Base-by-base conservation (phyloP, 2,888 invertebrate genomes). In the Agonopterix arenella region DNA sequence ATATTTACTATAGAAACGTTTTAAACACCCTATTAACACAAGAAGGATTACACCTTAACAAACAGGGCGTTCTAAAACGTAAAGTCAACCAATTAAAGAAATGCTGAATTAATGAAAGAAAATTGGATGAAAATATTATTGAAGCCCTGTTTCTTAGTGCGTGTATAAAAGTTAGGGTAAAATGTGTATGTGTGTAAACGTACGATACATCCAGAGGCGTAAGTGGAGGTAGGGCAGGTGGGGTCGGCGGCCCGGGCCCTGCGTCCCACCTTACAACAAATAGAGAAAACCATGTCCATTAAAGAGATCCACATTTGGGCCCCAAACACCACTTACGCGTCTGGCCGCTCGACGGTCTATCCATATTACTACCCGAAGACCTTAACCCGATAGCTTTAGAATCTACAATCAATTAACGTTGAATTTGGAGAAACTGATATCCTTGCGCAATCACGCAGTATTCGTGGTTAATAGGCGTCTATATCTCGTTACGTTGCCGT, bases 151-250 rank as follows among this genome's bases (percentile, higher is more conserved):
- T 74, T 72, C 70, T 75, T 72, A 77, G 72, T 75, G 59, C 28
- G 28, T 28, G 28, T 28, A 28, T 28, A 28, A 28, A 28, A 28
- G 28, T 5, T 50, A 53, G 58, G 57, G 57, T 60, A 40, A n/a
- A 11, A 59, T 62, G 57, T 59, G 68, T 66, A 62, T 67, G 66
- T 68, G 59, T 60, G 58, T 72, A 28, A 68, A 89, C 89, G 81
- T 90, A 90, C 90, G 90, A 88, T 90, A 89, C 89, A 90, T 89
- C 90, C 90, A 90, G 84, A 90, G 85, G 83, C 90, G 90, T 83
- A 89, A 89, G 88, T 89, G 90, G 82, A 90, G 89, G 75, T 88
- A 90, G 74, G 90, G 89, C 89, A 90, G 88, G 81, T 89, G 89
- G 81, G 89, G 89, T 76, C 89, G 76, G 61, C 90, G 84, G 78